Conservation (phyloP, 2,797 vertebrate species). For the Molossus alvarezi region DNA sequence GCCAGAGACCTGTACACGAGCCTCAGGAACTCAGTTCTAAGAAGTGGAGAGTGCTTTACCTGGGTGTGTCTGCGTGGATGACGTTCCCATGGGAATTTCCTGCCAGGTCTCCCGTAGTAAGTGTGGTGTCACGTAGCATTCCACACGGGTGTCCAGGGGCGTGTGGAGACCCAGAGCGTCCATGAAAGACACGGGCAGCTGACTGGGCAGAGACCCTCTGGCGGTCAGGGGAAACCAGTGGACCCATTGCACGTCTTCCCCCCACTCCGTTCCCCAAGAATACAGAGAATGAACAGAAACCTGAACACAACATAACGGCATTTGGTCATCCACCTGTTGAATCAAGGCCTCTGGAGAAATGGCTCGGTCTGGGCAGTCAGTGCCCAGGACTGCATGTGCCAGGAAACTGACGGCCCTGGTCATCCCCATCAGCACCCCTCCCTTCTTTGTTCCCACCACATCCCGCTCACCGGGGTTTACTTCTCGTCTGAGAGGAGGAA, state of each 20-base stretch:
- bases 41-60: background rate
- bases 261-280: background rate
- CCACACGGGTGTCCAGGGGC: background rate
- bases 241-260: background rate
- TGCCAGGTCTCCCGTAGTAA: background rate
- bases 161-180: background rate
- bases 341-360: background rate
- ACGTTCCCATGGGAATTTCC: background rate
- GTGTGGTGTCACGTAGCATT: background rate
- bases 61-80: background rate
- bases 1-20: background rate
- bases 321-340: background rate
- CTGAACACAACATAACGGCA: background rate
- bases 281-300: background rate
- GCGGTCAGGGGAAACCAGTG: background rate
- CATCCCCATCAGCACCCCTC: background rate
- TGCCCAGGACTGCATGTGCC: background rate
- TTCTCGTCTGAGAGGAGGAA: background rate
- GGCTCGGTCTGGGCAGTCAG: background rate
- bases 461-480: background rate
- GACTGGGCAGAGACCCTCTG: background rate
- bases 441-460: background rate
- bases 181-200: background rate
- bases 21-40: background rate
- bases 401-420: background rate